These are phyloP conservation scores for Microchrysa polita DNA, from an alignment of 2,888 invertebrate genomes.

Conservation along the genomic window DNA sequence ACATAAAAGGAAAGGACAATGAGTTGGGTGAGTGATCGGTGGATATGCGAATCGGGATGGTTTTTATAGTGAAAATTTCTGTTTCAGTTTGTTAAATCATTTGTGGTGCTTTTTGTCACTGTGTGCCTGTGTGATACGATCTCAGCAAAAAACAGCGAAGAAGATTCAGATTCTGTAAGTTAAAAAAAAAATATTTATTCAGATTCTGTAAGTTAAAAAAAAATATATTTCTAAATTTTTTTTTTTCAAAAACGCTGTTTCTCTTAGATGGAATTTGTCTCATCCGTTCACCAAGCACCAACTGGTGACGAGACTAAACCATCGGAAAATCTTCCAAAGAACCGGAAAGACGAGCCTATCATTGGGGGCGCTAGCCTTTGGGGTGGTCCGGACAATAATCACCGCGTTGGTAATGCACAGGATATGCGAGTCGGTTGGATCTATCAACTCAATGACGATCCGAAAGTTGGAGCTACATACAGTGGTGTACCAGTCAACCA, in stretches of 20 bases:
- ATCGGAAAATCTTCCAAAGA: neutral
- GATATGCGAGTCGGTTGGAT: conserved; percentile 35
- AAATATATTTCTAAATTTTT: neutral
- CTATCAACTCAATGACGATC: conserved; percentile 14
- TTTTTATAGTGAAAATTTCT: conserved; percentile 4
- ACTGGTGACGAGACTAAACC: neutral
- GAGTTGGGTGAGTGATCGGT: conserved; percentile 24
- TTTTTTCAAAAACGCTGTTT: too few relatives aligned
- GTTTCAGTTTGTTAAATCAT: conserved; percentile 16
- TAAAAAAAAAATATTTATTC: neutral
- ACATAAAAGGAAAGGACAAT: neutral
- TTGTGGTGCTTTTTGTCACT: neutral
- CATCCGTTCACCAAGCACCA: neutral
- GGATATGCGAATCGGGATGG: neutral
- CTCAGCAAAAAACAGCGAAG: neutral
- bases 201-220: neutral
- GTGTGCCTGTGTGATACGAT: neutral
- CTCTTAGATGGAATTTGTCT: conserved; percentile 1
- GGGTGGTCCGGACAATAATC: conserved; percentile 3
- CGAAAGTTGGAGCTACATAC: neutral
- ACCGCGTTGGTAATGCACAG: conserved; percentile 13
- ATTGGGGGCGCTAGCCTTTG: conserved; percentile 5
- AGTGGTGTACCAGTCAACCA: conserved; percentile 9
- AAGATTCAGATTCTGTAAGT: conserved; percentile 10
- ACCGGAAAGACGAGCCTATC: neutral